Conservation (phyloP, 2,113 vertebrate genomes). For the Malurus melanocephalus region DNA sequence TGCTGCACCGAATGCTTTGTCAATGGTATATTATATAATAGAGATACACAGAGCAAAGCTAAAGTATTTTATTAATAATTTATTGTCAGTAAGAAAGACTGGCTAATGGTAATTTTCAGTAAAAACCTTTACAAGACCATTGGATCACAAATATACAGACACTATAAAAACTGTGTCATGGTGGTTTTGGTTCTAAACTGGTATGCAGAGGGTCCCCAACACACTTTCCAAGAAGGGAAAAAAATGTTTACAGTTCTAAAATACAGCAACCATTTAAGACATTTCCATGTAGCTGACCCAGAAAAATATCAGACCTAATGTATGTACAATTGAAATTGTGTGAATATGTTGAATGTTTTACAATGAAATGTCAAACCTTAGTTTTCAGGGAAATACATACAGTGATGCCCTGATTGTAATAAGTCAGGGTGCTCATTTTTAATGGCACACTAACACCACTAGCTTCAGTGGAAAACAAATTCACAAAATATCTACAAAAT, state of each 20-base stretch:
- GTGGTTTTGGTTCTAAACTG: slow-evolving; percentile 91
- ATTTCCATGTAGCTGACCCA: slow-evolving; percentile 71
- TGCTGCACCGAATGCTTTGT: slow-evolving; percentile 37
- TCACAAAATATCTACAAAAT: slow-evolving; percentile 91
- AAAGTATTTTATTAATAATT: slow-evolving; percentile 97
- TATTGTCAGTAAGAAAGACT: slow-evolving; percentile 99
- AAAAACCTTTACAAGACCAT: slow-evolving; percentile 98
- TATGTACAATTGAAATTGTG: slow-evolving; percentile 74
- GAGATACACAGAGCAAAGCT: slow-evolving; percentile 66
- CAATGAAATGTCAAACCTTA: slow-evolving; percentile 64
- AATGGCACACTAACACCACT: slow-evolving; percentile 79
- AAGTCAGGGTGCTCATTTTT: slow-evolving; percentile 69
- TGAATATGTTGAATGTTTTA: slow-evolving; percentile 65
- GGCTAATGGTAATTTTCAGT: slow-evolving; percentile 97
- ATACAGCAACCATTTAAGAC: slow-evolving; percentile 87
- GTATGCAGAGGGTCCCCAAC: slow-evolving; percentile 86
- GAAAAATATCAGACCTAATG: slow-evolving; percentile 72
- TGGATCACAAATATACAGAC: slow-evolving; percentile 94
- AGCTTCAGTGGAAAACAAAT: slow-evolving; percentile 80
- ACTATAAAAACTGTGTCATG: slow-evolving; percentile 90
- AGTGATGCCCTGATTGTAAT: slow-evolving; percentile 69
- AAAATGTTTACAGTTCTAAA: slow-evolving; percentile 87
- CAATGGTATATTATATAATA: slow-evolving; percentile 29
- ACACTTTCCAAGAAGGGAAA: slow-evolving; percentile 87
- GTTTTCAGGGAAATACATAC: slow-evolving; percentile 63